phyloP scores from a whole-genome alignment of 2,797 vertebrate species.

The Phataginus tetradactyla region DNA sequence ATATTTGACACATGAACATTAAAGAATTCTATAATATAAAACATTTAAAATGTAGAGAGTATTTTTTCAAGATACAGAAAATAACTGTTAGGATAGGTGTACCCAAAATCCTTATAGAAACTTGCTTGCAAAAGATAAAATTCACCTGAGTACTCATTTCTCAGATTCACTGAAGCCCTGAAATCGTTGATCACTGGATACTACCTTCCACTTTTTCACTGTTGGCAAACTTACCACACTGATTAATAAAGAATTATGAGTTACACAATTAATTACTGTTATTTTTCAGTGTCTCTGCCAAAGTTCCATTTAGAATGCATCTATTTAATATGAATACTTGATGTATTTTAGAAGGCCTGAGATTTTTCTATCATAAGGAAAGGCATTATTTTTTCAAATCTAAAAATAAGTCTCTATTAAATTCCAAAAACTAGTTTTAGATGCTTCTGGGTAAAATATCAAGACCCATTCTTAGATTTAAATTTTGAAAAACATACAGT shows the following conservation, averaged over 20 bases:
- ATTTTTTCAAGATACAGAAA: constrained; percentile 91
- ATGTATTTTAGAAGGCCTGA: background rate
- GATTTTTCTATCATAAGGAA: background rate
- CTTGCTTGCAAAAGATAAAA: constrained; percentile 88
- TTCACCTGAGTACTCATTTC: constrained; percentile 88
- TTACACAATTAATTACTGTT: constrained; percentile 62
- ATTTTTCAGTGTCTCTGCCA: constrained; percentile 70
- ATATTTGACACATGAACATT: constrained; percentile 95
- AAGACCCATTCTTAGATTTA: background rate
- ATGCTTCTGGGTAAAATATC: background rate
- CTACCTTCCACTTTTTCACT: constrained; percentile 86
- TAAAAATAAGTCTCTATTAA: constrained; percentile 13
- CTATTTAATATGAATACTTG: constrained; percentile 78
- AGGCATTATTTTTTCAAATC: background rate
- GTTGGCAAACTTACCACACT: constrained; percentile 90
- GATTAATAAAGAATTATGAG: constrained; percentile 84
- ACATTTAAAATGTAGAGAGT: constrained; percentile 94
- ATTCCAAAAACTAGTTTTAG: background rate
- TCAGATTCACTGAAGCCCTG: constrained; percentile 88
- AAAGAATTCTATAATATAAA: constrained; percentile 95
- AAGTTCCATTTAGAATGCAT: constrained; percentile 63
- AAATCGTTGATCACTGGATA: constrained; percentile 81
- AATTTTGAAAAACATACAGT: background rate
- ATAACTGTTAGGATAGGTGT: constrained; percentile 90
- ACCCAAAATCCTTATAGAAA: constrained; percentile 90